Evolutionary conservation across 2,888 invertebrate genomes (phyloP).

Genomic region (Erynnis tages): DNA sequence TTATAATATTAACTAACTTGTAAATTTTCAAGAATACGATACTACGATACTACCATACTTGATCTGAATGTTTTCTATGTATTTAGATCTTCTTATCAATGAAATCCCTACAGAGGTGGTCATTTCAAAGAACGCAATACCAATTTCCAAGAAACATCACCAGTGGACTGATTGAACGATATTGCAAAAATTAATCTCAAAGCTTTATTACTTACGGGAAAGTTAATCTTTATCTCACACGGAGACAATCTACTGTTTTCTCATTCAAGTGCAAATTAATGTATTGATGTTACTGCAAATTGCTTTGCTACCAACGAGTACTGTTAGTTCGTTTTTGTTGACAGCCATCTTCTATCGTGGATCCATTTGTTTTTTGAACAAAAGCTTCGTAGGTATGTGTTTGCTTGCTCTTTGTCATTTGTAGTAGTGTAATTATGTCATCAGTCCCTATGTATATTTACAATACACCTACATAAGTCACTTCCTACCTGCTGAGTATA

Average conservation of each 20-base stretch:
- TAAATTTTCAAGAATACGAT: no score
- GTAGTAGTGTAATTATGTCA: neutral
- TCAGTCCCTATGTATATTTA: no score
- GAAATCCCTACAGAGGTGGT: neutral
- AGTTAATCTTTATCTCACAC: constrained; percentile 26
- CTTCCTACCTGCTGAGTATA: no score
- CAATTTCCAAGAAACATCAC: constrained; percentile 14
- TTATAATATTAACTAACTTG: no score
- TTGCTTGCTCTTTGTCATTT: no score
- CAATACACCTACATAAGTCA: no score
- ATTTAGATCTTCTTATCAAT: no score
- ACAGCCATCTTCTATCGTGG: constrained; percentile 5
- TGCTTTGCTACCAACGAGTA: constrained; percentile 15
- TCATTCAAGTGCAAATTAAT: constrained; percentile 25
- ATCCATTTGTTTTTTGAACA: constrained; percentile 26
- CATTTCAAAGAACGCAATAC: constrained; percentile 11
- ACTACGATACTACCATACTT: no score
- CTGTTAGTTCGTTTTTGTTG: constrained; percentile 21
- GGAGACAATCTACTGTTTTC: constrained; percentile 23
- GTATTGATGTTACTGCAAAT: constrained; percentile 21
- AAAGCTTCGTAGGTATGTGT: no score
- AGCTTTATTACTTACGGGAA: constrained; percentile 21
- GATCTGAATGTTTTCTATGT: no score
- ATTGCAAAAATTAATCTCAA: constrained; percentile 25
- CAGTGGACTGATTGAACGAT: constrained; percentile 22